Conservation (phyloP, 2,888 invertebrate species). For the Tipula helvola region DNA sequence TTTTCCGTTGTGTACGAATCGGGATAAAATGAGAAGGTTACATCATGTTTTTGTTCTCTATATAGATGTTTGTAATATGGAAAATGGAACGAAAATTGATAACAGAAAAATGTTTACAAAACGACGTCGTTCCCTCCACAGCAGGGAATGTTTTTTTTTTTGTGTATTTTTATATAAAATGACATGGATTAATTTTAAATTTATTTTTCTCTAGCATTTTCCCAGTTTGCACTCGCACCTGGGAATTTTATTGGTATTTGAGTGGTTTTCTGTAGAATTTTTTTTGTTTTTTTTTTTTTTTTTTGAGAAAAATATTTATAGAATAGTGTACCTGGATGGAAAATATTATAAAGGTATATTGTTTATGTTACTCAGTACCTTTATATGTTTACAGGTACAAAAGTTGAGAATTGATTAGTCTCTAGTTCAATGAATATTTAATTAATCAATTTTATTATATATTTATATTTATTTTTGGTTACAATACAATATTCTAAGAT, state of each 20-base stretch:
- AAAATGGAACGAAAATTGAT: not conserved
- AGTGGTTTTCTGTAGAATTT: not conserved
- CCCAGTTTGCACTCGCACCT: not conserved
- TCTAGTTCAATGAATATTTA: not conserved
- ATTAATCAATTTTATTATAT: not conserved
- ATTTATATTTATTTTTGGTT: not conserved
- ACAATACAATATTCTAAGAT: not conserved
- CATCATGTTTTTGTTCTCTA: not conserved
- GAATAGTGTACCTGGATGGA: not conserved
- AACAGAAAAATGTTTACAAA: not conserved
- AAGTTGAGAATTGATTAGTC: not conserved
- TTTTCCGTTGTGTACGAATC: not conserved
- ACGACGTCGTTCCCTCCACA: not conserved
- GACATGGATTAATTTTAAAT: conserved; percentile 4
- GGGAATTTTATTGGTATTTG: not conserved
- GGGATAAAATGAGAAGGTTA: not conserved
- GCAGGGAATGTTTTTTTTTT: not conserved
- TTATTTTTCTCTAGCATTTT: not conserved
- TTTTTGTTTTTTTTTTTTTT: not conserved
- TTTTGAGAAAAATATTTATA: not conserved
- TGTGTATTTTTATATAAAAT: not conserved
- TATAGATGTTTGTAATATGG: not conserved
- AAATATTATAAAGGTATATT: not conserved
- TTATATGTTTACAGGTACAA: not conserved
- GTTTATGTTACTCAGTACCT: not conserved